Conservation (phyloP, 2,888 invertebrate genomes). For the Drosophila siamana region DNA sequence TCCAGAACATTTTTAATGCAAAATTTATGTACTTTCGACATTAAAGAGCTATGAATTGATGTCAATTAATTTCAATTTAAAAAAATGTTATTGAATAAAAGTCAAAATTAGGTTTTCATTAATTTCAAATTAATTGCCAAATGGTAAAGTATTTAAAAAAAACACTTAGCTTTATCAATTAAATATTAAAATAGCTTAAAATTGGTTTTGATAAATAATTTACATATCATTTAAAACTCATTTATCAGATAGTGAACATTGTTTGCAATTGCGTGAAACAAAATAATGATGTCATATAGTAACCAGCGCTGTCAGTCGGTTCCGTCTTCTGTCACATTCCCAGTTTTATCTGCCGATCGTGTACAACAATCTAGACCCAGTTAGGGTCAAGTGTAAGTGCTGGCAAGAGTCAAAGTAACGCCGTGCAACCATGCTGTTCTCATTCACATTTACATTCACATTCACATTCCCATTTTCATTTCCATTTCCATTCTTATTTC, state of each 20-base stretch:
- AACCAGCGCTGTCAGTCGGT: conserved; percentile 12
- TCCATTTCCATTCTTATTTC: conserved; percentile 25
- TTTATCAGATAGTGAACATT: background rate
- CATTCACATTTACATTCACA: conserved; percentile 31
- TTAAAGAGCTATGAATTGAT: too few species aligned
- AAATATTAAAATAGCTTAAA: background rate
- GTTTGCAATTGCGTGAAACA: background rate
- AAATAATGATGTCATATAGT: conserved; percentile 14
- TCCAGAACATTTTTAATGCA: too few species aligned
- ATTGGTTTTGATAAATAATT: background rate
- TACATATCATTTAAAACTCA: background rate
- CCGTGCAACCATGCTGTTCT: conserved; percentile 30
- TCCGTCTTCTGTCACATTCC: conserved; percentile 17
- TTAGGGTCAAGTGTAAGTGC: conserved; percentile 57
- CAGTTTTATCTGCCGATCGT: background rate
- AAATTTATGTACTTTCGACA: too few species aligned
- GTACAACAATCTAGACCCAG: conserved; percentile 35
- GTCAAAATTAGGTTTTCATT: too few species aligned
- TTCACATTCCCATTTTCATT: conserved; percentile 30
- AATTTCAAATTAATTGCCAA: too few species aligned
- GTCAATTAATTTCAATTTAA: too few species aligned
- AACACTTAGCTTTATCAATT: background rate
- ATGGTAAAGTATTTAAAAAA: background rate
- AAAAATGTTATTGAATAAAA: too few species aligned
- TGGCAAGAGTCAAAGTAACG: conserved; percentile 10